phyloP scores from a whole-genome alignment of 2,888 invertebrate genomes.

The Scelioninae gen. 1 region DNA sequence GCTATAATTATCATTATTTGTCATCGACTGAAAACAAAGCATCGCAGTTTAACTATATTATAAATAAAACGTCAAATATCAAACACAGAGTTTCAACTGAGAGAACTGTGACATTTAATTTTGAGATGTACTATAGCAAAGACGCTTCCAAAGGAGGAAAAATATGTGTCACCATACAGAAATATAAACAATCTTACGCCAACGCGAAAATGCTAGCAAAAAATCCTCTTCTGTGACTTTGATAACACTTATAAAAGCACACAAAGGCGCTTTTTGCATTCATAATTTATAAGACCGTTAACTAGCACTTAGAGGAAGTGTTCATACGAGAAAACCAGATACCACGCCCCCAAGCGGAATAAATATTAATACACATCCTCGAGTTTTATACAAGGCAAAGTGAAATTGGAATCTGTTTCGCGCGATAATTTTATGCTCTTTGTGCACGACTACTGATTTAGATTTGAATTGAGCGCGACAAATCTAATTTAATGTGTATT shows the following conservation, averaged over 20 bases:
- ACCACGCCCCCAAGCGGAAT: conserved; percentile 45
- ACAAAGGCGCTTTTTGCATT: conserved; percentile 46
- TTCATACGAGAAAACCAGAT: conserved; percentile 48
- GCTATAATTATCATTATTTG: background rate
- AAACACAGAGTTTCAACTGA: conserved; percentile 1
- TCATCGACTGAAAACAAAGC: background rate
- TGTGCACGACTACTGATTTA: conserved; percentile 10
- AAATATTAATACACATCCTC: conserved; percentile 52
- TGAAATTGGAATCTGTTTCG: conserved; percentile 22
- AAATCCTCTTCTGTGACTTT: background rate
- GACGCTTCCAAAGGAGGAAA: conserved; percentile 20
- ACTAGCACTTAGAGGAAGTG: conserved; percentile 56
- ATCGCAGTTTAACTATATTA: background rate
- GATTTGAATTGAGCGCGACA: conserved; percentile 12
- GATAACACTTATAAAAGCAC: conserved; percentile 28
- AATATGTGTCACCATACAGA: conserved; percentile 20
- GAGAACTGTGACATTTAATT: conserved; percentile 25
- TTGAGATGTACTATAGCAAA: conserved; percentile 9
- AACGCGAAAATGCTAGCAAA: conserved; percentile 26
- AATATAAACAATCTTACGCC: conserved; percentile 35
- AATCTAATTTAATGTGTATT: conserved; percentile 25
- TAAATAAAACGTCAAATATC: conserved; percentile 1
- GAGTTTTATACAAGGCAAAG: conserved; percentile 22
- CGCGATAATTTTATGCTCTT: conserved; percentile 15
- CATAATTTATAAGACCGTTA: conserved; percentile 51